Base-by-base conservation (phyloP, 2,797 vertebrate species). In the Halcyon chelicuti region DNA sequence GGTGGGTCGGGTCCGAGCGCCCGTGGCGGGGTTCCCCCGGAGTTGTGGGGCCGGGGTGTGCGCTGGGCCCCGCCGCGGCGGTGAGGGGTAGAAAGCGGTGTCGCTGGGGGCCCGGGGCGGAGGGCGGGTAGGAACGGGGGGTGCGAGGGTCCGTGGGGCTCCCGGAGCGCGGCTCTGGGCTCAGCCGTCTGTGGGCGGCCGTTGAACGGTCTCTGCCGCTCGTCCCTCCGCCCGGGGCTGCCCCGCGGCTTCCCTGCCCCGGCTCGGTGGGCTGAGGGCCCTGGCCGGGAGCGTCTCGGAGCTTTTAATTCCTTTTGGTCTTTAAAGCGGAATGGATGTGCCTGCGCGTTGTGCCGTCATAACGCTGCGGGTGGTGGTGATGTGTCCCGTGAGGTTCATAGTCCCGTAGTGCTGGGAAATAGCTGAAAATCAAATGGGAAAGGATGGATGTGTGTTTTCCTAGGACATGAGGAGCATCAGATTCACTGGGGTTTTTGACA, bases 371-470 rank as follows among this genome's bases (percentile, higher is more conserved):
- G 58, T 3, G 1, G 42, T 0, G 37, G 39, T 4, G 65, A 0
- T 5, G 37, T 7, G 58, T 16, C 0, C 37, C 0, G 54, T 3
- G 1, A 15, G 5, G 49, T 3, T 8, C 1, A 0, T 0, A 1
- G 35, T 0, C n/a, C 33, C 2, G 3, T 3, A 1, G 0, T 5
- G 9, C 42, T 20, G 73, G 22, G 37, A 19, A 33, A 10, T 0
- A 6, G 16, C 42, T 6, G 16, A 8, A 28, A 25, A 21, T 17
- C 1, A 16, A 22, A 3, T 0, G 22, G 29, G 7, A 7, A 14
- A 11, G 12, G 13, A 4, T 12, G 28, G 40, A 0, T 5, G 9
- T 10, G 17, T 51, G 0, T 29, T 26, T 20, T 22, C 20, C n/a
- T 33, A 7, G 19, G 20, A 46, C 7, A 4, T 12, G 10, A 65